phyloP scores from a whole-genome alignment of 2,113 vertebrate species.

The Bos javanicus region DNA sequence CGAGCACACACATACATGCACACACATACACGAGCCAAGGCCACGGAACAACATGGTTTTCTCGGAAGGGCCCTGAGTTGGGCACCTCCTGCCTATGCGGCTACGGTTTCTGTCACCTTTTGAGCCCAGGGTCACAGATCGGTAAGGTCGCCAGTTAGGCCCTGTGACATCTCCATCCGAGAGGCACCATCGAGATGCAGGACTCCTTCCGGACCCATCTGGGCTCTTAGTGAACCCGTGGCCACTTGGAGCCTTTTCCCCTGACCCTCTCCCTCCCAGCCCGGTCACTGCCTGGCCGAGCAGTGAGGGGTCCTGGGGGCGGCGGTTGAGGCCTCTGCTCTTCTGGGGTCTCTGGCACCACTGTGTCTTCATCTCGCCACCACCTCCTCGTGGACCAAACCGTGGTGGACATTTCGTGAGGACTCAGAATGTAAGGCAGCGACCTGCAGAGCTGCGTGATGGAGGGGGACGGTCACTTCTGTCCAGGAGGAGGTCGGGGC shows the following conservation, averaged over 20 bases:
- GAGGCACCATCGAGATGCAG: background rate
- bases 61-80: background rate
- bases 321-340: background rate
- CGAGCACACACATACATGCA: fast-evolving
- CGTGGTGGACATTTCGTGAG: fast-evolving
- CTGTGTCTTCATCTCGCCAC: background rate
- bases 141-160: background rate
- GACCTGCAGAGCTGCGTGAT: fast-evolving
- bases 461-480: fast-evolving
- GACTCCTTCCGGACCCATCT: background rate
- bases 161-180: background rate
- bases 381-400: no score
- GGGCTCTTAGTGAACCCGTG: background rate
- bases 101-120: background rate
- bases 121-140: background rate
- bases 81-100: background rate
- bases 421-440: fast-evolving
- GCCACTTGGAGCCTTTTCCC: no score
- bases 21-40: fast-evolving
- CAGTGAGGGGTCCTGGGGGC: background rate
- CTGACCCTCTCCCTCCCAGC: background rate
- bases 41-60: fast-evolving
- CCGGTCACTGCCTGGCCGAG: fast-evolving
- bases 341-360: no score
- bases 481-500: background rate